Evolutionary conservation across 2,797 vertebrate genomes (phyloP).

Genomic region (Arctocebus calabarensis): DNA sequence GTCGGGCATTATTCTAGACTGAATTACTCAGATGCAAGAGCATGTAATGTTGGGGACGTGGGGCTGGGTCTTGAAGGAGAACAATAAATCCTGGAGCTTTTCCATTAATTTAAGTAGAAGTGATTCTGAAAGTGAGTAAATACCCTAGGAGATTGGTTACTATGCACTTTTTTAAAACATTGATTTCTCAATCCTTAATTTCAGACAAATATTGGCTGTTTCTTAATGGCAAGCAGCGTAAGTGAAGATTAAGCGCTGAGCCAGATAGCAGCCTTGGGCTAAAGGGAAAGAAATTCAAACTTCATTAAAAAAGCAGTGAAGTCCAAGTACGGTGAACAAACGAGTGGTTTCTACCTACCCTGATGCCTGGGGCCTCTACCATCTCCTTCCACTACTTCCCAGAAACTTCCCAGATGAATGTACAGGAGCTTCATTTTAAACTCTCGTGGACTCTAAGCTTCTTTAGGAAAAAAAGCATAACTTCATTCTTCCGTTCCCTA

Average conservation of each 20-base stretch:
- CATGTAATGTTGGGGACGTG: not conserved
- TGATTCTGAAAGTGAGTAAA: slow-evolving; percentile 67
- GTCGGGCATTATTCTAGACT: not conserved
- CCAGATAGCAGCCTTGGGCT: slow-evolving; percentile 21
- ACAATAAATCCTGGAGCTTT: slow-evolving; percentile 37
- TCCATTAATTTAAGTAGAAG: slow-evolving; percentile 51
- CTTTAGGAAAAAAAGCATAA: not conserved
- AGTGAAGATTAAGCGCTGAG: slow-evolving; percentile 66
- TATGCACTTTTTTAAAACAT: slow-evolving; percentile 64
- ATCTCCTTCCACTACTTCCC: not conserved
- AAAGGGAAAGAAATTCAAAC: slow-evolving; percentile 63
- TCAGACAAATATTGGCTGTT: slow-evolving; percentile 72
- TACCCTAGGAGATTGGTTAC: slow-evolving; percentile 38
- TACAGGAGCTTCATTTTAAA: not conserved
- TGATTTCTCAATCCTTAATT: slow-evolving; percentile 78
- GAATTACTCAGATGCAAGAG: not conserved
- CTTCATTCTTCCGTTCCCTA: not conserved
- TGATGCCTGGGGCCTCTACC: not conserved
- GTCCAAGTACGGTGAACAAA: slow-evolving; percentile 8
- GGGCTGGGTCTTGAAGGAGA: not conserved
- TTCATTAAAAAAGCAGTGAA: slow-evolving; percentile 45
- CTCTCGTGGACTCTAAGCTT: not conserved
- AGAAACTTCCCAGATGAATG: not conserved
- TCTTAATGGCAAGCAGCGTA: slow-evolving; percentile 54
- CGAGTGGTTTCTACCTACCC: not conserved